Evolutionary conservation across 2,888 invertebrate genomes (phyloP).

Genomic region (Ptychoptera contaminata): DNA sequence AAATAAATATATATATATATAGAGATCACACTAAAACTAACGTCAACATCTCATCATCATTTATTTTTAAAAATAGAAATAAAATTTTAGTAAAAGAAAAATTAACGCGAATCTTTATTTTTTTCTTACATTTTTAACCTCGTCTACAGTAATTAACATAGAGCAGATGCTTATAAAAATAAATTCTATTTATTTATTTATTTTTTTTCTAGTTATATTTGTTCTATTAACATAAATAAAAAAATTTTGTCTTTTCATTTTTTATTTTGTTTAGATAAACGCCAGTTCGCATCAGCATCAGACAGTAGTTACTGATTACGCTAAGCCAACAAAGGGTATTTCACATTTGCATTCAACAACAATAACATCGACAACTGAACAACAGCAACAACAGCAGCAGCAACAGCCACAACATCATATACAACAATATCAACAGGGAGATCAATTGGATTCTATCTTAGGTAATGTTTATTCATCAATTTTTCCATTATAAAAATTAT

Average conservation of each 20-base stretch:
- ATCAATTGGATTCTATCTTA: constrained; percentile 39
- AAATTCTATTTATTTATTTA: no score
- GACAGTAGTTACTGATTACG: constrained; percentile 55
- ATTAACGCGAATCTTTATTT: no score
- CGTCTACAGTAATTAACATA: not conserved
- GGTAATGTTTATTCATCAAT: constrained; percentile 10
- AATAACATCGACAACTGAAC: constrained; percentile 18
- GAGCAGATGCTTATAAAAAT: not conserved
- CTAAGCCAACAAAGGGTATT: constrained; percentile 45
- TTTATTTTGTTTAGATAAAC: constrained; percentile 34
- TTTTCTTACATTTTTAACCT: no score
- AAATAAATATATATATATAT: constrained; percentile 1
- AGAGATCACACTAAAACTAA: no score
- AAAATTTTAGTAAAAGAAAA: not conserved
- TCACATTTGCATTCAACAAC: constrained; percentile 19
- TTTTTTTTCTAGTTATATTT: not conserved
- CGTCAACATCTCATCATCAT: not conserved
- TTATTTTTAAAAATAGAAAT: not conserved
- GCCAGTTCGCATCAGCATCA: constrained; percentile 45
- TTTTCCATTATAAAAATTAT: not conserved
- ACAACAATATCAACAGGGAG: constrained; percentile 21
- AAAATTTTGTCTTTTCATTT: constrained; percentile 12
- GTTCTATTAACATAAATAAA: not conserved
- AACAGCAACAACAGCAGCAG: constrained; percentile 11
- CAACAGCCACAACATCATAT: no score